Evolutionary conservation across 2,113 vertebrate species (phyloP).

Genomic region (Hymenochirus boettgeri): DNA sequence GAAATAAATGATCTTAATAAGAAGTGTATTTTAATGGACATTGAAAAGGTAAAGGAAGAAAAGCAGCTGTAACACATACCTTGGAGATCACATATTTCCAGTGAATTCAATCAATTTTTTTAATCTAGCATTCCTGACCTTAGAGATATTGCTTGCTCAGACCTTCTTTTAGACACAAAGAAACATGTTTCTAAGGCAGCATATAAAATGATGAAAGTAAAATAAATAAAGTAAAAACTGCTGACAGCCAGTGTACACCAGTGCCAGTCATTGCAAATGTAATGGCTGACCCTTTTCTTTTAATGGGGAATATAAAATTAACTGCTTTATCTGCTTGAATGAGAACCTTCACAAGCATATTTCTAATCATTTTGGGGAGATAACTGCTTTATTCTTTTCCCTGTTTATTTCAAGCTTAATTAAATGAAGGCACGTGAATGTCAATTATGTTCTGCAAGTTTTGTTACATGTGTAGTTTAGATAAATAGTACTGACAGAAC

Average conservation of each 20-base stretch:
- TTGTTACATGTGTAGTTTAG: neutral
- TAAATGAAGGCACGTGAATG: neutral
- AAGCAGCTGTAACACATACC: neutral
- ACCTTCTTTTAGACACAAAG: neutral
- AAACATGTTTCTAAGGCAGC: neutral
- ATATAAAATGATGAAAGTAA: conserved; percentile 40
- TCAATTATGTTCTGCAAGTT: neutral
- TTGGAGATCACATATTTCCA: neutral
- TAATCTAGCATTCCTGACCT: neutral
- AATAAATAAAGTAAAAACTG: conserved; percentile 54
- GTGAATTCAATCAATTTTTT: conserved; percentile 1
- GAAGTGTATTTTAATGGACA: neutral
- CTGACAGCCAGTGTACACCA: conserved; percentile 26
- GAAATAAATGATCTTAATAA: no score
- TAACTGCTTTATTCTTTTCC: no score
- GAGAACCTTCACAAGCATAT: no score
- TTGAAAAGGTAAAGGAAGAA: neutral
- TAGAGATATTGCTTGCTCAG: neutral
- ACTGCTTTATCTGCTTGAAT: no score
- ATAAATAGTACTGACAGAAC: neutral
- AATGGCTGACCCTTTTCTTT: neutral
- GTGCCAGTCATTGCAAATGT: neutral
- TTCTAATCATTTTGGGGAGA: no score
- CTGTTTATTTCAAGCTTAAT: neutral
- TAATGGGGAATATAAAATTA: no score